Evolutionary conservation across 30 jellyfish, hydroid and myxozoan genomes (phyloP), one percentile per base, ranked within the genome.

Genomic region (Aurelia aurita complex sp. Pacific): DNA sequence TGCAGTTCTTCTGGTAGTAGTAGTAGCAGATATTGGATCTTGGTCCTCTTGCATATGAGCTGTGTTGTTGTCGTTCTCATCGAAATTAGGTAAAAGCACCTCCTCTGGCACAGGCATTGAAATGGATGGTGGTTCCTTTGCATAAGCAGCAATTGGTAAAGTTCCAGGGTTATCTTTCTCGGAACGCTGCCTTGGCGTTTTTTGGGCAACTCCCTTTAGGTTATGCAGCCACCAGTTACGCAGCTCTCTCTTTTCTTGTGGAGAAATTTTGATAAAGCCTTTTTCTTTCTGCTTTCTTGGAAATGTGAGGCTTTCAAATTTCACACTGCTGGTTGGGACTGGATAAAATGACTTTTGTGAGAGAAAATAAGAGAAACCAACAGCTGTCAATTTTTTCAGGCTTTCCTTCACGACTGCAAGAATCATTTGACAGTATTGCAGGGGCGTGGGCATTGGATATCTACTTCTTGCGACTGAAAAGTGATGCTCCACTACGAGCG

Each of bases 321-420:
- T 67, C 77, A 67, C 77, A 60, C 77, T 67, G 60, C 77, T 67
- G 77, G 77, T 67, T 67, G 77, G 77, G 77, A 67, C 77, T 67
- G 77, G 77, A 67, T 67, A 67, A 10, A 67, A 67, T n/a, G 52
- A 67, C 77, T 67, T 67, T 67, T 67, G 77, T 33, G 77, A 67
- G 57, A 67, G 77, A 23, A 67, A 67, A 67, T 67, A 67, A 23
- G 77, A 67, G 52, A 67, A 67, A 67, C 77, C 77, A 67, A 10
- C 77, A 67, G 77, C 77, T 67, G 77, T 67, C 77, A 67, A 67
- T 67, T 67, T 67, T 67, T 67, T 67, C 77, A 67, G 77, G 77
- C 77, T 67, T 67, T 67, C 52, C 77, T 67, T 67, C 57, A 67
- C 77, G 5, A 67, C 42, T n/a, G 60, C 77, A n/a, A 67, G 77